phyloP scores from a whole-genome alignment of 2,888 invertebrate genomes.

The Salticus scenicus region DNA sequence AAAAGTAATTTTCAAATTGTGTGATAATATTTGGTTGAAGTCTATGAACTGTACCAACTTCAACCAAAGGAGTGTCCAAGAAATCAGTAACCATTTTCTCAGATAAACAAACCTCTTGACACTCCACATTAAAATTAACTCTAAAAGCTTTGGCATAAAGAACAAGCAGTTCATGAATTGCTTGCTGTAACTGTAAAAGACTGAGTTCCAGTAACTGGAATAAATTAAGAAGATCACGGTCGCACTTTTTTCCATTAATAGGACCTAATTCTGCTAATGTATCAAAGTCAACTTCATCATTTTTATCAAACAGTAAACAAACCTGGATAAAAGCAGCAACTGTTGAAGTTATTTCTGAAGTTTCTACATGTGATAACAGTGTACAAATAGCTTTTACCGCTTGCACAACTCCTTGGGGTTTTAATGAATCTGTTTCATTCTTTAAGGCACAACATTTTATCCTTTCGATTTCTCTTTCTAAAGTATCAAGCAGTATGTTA shows the following conservation, averaged over 20 bases:
- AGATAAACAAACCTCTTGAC: conserved; percentile 74
- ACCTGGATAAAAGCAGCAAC: conserved; percentile 78
- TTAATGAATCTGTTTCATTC: conserved; percentile 74
- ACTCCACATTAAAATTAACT: conserved; percentile 82
- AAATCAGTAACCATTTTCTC: conserved; percentile 74
- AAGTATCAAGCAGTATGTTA: conserved; percentile 87
- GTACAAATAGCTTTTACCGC: conserved; percentile 95
- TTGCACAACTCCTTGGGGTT: conserved; percentile 86
- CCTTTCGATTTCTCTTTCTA: conserved; percentile 76
- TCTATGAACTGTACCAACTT: conserved; percentile 86
- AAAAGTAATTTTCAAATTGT: conserved; percentile 79
- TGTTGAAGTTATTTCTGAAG: conserved; percentile 87
- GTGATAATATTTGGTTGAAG: conserved; percentile 84
- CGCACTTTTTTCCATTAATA: conserved; percentile 22
- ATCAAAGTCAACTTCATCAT: conserved; percentile 40
- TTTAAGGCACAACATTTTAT: conserved; percentile 75
- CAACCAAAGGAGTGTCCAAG: conserved; percentile 75
- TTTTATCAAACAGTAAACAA: conserved; percentile 63
- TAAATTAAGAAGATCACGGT: conserved; percentile 36
- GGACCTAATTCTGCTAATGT: conserved; percentile 45
- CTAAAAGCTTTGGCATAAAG: conserved; percentile 90
- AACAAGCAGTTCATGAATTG: conserved; percentile 87
- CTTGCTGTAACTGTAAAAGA: conserved; percentile 76
- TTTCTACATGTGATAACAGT: conserved; percentile 90
- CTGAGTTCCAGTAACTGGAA: conserved; percentile 52